phyloP scores from a whole-genome alignment of 1,140 invertebrate species.

The Armadillidium nasatum region DNA sequence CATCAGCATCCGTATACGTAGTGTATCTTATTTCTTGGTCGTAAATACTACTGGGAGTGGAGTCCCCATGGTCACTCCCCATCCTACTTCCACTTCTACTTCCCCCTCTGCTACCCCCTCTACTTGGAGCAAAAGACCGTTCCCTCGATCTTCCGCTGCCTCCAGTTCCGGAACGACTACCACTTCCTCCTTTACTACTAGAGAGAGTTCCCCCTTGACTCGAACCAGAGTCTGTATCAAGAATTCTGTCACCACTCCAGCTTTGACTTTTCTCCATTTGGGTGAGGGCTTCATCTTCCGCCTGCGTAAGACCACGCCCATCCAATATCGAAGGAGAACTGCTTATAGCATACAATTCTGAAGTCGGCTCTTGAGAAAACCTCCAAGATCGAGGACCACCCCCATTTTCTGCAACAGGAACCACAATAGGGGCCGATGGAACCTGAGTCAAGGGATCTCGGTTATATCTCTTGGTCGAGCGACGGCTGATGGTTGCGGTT shows the following conservation, averaged over 20 bases:
- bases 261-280: conserved; percentile 31
- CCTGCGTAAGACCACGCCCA: conserved; percentile 16
- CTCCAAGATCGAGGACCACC: conserved; percentile 23
- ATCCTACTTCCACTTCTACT: conserved; percentile 22
- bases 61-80: conserved; percentile 30
- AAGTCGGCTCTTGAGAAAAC: conserved; percentile 21
- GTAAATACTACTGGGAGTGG: conserved; percentile 31
- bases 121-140: conserved; percentile 7
- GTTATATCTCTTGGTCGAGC: neutral
- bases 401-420: conserved; percentile 13
- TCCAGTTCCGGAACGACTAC: conserved; percentile 4
- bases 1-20: conserved; percentile 24
- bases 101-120: conserved; percentile 16
- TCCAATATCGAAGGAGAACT: conserved; percentile 31
- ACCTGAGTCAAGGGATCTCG: neutral
- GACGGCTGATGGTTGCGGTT: neutral
- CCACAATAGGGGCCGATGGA: neutral
- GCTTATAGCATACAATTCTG: conserved; percentile 21
- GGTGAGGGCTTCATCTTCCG: conserved; percentile 1
- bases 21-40: conserved; percentile 25
- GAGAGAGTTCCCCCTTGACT: conserved; percentile 19
- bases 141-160: conserved; percentile 16
- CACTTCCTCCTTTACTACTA: conserved; percentile 24
- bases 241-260: conserved; percentile 28
- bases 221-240: conserved; percentile 30